Evolutionary conservation across 2,797 vertebrate species (phyloP).

Genomic region (Hybognathus amarus): DNA sequence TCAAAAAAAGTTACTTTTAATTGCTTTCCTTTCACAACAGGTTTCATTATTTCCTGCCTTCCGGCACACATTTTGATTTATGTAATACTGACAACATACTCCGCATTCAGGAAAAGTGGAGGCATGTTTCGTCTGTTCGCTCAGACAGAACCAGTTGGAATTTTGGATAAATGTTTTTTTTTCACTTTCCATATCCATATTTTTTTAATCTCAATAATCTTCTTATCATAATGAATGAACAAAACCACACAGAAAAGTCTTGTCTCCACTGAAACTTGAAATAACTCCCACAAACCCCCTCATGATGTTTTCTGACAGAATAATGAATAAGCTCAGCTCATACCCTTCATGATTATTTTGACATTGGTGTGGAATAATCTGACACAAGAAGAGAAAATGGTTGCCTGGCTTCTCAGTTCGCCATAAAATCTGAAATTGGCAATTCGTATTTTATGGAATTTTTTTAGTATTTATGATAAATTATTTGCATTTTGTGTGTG

Average conservation of each 20-base stretch:
- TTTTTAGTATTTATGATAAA: neutral
- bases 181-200: neutral
- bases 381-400: neutral
- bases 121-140: constrained; percentile 19
- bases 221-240: neutral
- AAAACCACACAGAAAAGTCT: neutral
- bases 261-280: neutral
- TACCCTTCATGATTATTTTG: neutral
- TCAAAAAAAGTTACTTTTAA: neutral
- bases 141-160: neutral
- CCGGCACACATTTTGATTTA: neutral
- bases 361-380: neutral
- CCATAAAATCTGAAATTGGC: neutral
- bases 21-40: neutral
- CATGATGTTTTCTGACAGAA: constrained; percentile 2
- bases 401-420: neutral
- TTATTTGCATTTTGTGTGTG: neutral
- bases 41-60: neutral
- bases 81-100: neutral
- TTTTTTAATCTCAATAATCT: neutral
- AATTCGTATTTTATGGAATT: neutral
- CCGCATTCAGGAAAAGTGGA: constrained; percentile 30
- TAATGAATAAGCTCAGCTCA: neutral
- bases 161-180: constrained; percentile 5
- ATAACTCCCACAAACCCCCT: neutral